Percentiles rank a stretch among this genome's conserved stretches.
These are phyloP conservation scores for Chamaetylas fuelleborni DNA, from an alignment of 2,113 vertebrate species.

Conservation along the genomic window DNA sequence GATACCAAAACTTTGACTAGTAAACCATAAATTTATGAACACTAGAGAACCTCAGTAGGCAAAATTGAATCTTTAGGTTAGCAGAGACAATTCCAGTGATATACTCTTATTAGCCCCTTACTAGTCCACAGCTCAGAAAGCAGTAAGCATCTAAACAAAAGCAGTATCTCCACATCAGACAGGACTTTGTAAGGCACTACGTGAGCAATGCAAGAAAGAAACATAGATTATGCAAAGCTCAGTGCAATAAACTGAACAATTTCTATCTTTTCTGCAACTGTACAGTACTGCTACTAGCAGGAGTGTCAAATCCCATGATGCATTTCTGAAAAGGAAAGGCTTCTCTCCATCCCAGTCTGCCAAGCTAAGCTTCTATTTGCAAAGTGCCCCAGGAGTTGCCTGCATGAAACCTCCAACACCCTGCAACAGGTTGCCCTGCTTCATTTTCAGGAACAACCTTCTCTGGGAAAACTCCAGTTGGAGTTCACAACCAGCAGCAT, in stretches of 20 bases:
- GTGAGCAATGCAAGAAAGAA: not conserved
- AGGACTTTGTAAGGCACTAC: not conserved
- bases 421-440: not conserved
- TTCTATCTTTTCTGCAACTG: not conserved
- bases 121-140: not conserved
- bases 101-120: not conserved
- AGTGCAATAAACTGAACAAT: not conserved
- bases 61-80: not conserved
- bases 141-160: not conserved
- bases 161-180: not conserved
- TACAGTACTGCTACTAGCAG: not conserved
- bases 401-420: not conserved
- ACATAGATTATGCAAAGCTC: not conserved
- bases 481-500: not conserved
- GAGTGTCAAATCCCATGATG: not conserved
- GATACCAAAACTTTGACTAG: not conserved
- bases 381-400: not conserved
- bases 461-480: not conserved
- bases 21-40: conserved; percentile 20
- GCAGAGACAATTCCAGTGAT: not conserved
- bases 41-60: not conserved
- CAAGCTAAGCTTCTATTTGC: not conserved
- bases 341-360: not conserved
- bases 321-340: not conserved
- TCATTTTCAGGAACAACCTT: not conserved